Conservation (phyloP, 2,113 vertebrate species). For the Daboia siamensis region DNA sequence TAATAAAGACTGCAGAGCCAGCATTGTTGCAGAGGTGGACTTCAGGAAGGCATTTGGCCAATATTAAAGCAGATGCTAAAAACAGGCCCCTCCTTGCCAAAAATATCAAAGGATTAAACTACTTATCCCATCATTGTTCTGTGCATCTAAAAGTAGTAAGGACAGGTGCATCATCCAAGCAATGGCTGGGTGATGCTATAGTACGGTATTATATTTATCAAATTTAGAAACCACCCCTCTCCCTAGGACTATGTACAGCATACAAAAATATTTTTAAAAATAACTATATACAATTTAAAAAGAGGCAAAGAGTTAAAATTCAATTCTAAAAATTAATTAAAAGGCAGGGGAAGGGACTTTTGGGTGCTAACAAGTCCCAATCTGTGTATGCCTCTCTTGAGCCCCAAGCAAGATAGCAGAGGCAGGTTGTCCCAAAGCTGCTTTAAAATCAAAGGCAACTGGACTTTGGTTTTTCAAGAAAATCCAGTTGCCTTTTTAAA, state of each 20-base stretch:
- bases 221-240: background rate
- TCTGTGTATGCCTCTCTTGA: background rate
- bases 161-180: background rate
- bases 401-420: background rate
- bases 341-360: background rate
- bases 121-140: background rate
- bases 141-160: background rate
- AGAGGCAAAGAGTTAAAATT: background rate
- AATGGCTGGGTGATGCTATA: background rate
- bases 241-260: background rate
- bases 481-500: background rate
- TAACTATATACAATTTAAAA: background rate
- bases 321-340: background rate
- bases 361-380: background rate
- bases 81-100: background rate
- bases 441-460: background rate
- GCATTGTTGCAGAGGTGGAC: background rate
- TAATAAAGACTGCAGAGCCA: too few species aligned
- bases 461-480: background rate
- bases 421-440: background rate
- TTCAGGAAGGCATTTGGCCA: background rate
- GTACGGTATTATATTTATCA: background rate
- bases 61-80: background rate
- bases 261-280: background rate
- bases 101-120: background rate